Evolutionary conservation across 2,113 vertebrate genomes (phyloP).

Genomic region (Cyprinus carpio): DNA sequence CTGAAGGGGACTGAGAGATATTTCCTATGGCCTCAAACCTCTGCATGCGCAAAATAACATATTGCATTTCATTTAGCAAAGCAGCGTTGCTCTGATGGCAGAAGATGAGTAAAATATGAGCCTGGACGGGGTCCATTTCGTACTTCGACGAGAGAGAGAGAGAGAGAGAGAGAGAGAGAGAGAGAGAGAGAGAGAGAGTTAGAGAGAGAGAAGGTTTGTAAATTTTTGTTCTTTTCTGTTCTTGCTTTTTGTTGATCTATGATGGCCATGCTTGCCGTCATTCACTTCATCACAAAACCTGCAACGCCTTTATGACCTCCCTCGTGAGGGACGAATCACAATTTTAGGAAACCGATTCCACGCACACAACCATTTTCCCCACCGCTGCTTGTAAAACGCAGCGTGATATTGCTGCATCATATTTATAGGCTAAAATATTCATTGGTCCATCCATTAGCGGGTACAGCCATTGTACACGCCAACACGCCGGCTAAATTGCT

Average conservation of each 20-base stretch:
- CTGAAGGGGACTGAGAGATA: neutral
- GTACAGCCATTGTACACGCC: conserved; percentile 44
- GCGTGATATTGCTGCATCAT: conserved; percentile 48
- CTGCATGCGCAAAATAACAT: conserved; percentile 9
- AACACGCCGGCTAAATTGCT: conserved; percentile 65
- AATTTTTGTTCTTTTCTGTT: too few relatives aligned
- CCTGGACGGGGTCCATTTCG: neutral
- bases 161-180: too few relatives aligned
- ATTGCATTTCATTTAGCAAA: conserved; percentile 30
- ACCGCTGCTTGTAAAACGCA: conserved; percentile 18
- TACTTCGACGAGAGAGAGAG: neutral
- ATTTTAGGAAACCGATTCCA: conserved; percentile 1
- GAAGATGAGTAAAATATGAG: conserved; percentile 8
- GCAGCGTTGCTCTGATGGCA: neutral
- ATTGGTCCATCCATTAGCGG: conserved; percentile 36
- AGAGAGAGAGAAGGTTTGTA: too few relatives aligned
- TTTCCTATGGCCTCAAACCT: neutral
- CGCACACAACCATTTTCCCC: conserved; percentile 11
- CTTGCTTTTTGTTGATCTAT: too few relatives aligned
- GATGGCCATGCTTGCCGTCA: too few relatives aligned
- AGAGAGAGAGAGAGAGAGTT: too few relatives aligned
- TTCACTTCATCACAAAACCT: conserved; percentile 56
- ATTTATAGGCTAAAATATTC: conserved; percentile 59
- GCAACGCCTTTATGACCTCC: conserved; percentile 49
- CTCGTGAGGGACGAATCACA: conserved; percentile 27